Evolutionary conservation across 2,797 vertebrate species (phyloP).

Genomic region (Adrianichthys oophorus): DNA sequence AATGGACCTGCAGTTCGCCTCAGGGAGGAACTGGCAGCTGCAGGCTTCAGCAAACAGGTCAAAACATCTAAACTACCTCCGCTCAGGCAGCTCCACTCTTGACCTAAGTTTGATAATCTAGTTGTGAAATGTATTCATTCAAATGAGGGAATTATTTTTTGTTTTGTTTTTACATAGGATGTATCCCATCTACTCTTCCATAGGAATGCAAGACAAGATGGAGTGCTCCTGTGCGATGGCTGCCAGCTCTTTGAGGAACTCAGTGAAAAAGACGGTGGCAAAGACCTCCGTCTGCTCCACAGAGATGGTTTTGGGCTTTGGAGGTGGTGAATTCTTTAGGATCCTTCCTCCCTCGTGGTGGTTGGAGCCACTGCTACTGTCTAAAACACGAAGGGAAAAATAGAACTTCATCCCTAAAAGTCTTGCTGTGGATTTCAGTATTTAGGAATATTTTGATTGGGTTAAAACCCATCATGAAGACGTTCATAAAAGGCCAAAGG

Average conservation of each 20-base stretch:
- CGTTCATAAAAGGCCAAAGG: neutral
- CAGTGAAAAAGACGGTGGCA: slow-evolving; percentile 90
- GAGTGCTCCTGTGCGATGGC: slow-evolving; percentile 96
- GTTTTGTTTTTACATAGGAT: too few species aligned
- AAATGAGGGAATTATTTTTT: too few species aligned
- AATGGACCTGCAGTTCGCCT: slow-evolving; percentile 32
- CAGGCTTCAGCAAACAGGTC: slow-evolving; percentile 7
- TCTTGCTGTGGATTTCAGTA: slow-evolving; percentile 1
- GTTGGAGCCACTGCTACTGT: slow-evolving; percentile 63
- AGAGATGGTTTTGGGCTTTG: slow-evolving; percentile 80
- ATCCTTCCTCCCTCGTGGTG: slow-evolving; percentile 65
- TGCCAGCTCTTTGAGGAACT: slow-evolving; percentile 98
- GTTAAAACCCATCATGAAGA: neutral
- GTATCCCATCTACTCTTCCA: slow-evolving; percentile 77
- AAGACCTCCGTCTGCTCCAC: slow-evolving; percentile 86
- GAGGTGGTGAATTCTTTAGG: slow-evolving; percentile 69
- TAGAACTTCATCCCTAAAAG: neutral
- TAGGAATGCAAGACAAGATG: slow-evolving; percentile 85
- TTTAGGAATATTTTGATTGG: slow-evolving; percentile 24
- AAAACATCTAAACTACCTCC: slow-evolving; percentile 14
- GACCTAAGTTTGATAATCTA: slow-evolving; percentile 7
- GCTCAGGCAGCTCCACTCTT: slow-evolving; percentile 9
- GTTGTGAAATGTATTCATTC: too few species aligned
- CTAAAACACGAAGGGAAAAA: slow-evolving; percentile 40
- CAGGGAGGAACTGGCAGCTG: slow-evolving; percentile 5